phyloP scores from a whole-genome alignment of 2,888 invertebrate genomes.

The Neoitamus cyanurus region DNA sequence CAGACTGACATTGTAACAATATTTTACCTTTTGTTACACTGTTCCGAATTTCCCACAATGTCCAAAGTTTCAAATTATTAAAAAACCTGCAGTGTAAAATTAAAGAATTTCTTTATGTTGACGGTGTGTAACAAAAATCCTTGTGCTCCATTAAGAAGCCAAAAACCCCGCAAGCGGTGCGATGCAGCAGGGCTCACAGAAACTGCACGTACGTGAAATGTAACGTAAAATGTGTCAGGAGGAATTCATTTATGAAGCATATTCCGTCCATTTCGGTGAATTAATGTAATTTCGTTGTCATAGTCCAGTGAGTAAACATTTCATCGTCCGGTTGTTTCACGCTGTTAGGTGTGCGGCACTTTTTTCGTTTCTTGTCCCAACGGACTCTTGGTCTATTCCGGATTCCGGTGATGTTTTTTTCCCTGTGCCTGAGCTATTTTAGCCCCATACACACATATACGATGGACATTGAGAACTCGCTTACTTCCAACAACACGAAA shows the following conservation, averaged over 20 bases:
- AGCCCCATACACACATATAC: not conserved
- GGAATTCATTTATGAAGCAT: conserved; percentile 24
- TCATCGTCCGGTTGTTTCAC: conserved; percentile 1
- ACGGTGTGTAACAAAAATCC: not conserved
- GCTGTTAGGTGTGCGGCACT: not conserved
- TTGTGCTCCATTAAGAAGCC: not conserved
- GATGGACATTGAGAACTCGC: conserved; percentile 23
- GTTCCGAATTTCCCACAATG: not conserved
- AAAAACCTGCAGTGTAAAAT: not conserved
- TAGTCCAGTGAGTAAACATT: conserved; percentile 29
- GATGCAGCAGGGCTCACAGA: not conserved
- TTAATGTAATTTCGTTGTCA: conserved; percentile 43
- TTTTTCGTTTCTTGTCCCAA: not conserved
- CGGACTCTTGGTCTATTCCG: not conserved
- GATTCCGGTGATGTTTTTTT: not conserved
- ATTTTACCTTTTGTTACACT: not conserved
- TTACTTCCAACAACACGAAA: not conserved
- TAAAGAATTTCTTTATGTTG: not conserved
- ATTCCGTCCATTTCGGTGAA: conserved; percentile 26
- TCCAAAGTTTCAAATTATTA: not conserved
- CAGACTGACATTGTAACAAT: not conserved
- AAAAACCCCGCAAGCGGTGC: not conserved
- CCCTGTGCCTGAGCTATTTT: not conserved
- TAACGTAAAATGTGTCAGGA: conserved; percentile 11
- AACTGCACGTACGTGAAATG: not conserved